Conservation (phyloP, 2,888 invertebrate genomes). For the Melinopterus prodromus region DNA sequence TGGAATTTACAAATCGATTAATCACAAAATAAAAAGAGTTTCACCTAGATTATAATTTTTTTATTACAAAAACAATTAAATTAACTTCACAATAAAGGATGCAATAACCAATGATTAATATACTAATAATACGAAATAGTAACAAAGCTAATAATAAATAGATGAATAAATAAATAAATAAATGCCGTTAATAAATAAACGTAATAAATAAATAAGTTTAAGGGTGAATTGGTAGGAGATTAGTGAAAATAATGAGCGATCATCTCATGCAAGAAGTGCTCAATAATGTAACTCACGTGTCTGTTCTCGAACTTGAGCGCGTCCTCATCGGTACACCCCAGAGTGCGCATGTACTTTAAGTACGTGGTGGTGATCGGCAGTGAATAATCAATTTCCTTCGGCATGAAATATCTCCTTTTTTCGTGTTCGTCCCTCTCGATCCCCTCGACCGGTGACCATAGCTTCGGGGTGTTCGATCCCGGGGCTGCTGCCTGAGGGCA, state of each 20-base stretch:
- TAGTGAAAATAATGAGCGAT: conserved; percentile 57
- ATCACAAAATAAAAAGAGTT: neutral
- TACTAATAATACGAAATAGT: neutral
- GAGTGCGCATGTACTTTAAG: conserved; percentile 82
- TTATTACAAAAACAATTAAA: neutral
- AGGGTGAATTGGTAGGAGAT: conserved; percentile 33
- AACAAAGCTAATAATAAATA: conserved; percentile 10
- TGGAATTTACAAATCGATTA: neutral
- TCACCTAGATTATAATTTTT: neutral
- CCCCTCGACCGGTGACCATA: conserved; percentile 67
- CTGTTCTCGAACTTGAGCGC: conserved; percentile 66
- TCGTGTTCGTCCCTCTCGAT: conserved; percentile 48
- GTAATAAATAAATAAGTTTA: conserved; percentile 31
- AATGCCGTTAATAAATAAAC: conserved; percentile 26
- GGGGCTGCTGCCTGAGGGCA: conserved; percentile 31
- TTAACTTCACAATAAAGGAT: neutral
- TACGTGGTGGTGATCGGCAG: conserved; percentile 91
- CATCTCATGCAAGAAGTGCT: conserved; percentile 56
- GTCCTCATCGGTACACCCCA: conserved; percentile 71
- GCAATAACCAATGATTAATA: conserved; percentile 8
- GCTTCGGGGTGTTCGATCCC: conserved; percentile 61
- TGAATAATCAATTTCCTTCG: conserved; percentile 77
- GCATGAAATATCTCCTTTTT: conserved; percentile 49
- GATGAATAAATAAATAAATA: neutral
- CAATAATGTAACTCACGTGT: conserved; percentile 64